These are phyloP conservation scores for Phycodurus eques DNA, from an alignment of 2,113 vertebrate species.

Conservation along the genomic window DNA sequence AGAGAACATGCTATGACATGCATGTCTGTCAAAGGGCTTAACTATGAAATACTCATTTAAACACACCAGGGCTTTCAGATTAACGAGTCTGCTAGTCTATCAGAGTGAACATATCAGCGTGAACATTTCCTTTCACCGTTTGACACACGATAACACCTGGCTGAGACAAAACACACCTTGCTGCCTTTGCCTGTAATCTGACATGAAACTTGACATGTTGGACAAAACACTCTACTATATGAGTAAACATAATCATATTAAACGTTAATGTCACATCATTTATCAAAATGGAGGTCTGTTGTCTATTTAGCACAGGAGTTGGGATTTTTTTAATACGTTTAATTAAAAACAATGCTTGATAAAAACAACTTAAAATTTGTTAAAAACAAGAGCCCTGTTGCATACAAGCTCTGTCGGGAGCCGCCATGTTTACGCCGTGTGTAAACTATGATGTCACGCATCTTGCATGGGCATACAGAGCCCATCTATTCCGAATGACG, in stretches of 20 bases:
- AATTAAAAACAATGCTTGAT: too few species aligned
- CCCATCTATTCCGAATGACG: too few species aligned
- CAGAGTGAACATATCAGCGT: slow-evolving; percentile 20
- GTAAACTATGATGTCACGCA: too few species aligned
- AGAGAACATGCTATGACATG: slow-evolving; percentile 27
- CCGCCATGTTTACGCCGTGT: too few species aligned
- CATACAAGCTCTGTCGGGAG: too few species aligned
- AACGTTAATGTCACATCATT: neutral
- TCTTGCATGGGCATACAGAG: too few species aligned
- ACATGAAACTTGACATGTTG: slow-evolving; percentile 11
- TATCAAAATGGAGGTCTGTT: too few species aligned
- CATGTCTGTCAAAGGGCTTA: slow-evolving; percentile 46
- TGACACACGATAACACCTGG: slow-evolving; percentile 61
- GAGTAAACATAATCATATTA: slow-evolving; percentile 1
- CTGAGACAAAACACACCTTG: slow-evolving; percentile 43
- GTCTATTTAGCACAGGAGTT: too few species aligned
- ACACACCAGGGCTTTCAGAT: slow-evolving; percentile 45
- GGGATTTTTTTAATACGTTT: too few species aligned
- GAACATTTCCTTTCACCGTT: slow-evolving; percentile 48
- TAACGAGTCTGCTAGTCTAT: slow-evolving; percentile 53
- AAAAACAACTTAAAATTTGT: too few species aligned
- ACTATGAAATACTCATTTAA: slow-evolving; percentile 42
- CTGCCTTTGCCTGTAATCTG: slow-evolving; percentile 25
- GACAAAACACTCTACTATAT: neutral
- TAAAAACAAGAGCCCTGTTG: too few species aligned